phyloP scores from a whole-genome alignment of 2,888 invertebrate species.

The Leptinotarsa juncta region DNA sequence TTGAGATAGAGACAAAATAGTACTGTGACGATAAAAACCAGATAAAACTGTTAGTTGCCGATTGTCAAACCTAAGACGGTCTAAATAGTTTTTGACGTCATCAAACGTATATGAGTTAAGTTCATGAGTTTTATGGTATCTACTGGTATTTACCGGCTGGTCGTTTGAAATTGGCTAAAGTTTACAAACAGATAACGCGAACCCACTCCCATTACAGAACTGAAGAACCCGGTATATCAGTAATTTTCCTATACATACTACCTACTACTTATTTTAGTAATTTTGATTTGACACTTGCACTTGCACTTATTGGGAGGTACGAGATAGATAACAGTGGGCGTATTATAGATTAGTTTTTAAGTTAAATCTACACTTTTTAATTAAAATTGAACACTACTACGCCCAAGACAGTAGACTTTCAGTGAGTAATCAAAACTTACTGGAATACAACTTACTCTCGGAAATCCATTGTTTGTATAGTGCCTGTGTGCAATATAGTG shows the following conservation, averaged over 20 bases:
- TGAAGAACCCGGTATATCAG: conserved; percentile 5
- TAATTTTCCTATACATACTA: conserved; percentile 8
- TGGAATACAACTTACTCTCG: conserved; percentile 2
- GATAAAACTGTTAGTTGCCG: too few species aligned
- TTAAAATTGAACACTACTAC: conserved; percentile 5
- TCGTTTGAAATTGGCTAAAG: not conserved
- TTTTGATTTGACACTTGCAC: conserved; percentile 5
- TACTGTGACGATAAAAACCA: too few species aligned
- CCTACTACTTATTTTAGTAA: not conserved
- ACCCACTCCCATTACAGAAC: conserved; percentile 3
- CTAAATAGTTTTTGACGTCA: too few species aligned
- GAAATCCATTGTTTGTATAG: conserved; percentile 33
- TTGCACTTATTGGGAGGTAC: conserved; percentile 2
- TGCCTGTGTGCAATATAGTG: conserved; percentile 20
- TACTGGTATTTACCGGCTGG: not conserved
- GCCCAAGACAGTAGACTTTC: not conserved
- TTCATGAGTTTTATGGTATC: too few species aligned
- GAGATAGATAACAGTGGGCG: conserved; percentile 33
- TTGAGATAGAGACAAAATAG: too few species aligned
- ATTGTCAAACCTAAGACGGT: too few species aligned
- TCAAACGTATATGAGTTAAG: too few species aligned
- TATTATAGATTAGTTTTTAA: conserved; percentile 34
- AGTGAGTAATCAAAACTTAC: conserved; percentile 15
- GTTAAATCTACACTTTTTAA: conserved; percentile 26
- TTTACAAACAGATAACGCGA: not conserved